These are phyloP conservation scores for Coptodon rendalli DNA, from an alignment of 2,113 vertebrate genomes.

Conservation along the genomic window DNA sequence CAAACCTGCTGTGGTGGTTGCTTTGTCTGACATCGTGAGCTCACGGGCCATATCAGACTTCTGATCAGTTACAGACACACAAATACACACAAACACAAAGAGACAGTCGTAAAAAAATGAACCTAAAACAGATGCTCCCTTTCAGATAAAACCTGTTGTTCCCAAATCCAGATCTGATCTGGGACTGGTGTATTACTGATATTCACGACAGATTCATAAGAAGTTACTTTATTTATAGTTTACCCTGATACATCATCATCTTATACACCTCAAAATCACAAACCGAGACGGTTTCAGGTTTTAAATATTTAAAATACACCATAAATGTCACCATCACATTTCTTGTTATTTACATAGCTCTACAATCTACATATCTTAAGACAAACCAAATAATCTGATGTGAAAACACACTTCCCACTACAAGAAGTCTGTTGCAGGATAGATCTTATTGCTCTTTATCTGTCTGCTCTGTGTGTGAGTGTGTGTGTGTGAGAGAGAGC, in stretches of 20 bases:
- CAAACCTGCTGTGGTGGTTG: slow-evolving; percentile 41
- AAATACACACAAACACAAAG: background rate
- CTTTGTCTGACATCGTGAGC: slow-evolving; percentile 39
- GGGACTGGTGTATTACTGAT: background rate
- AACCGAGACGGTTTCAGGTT: accelerated
- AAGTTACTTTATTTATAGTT: background rate
- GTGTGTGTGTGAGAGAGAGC: slow-evolving; percentile 21
- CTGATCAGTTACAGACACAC: slow-evolving; percentile 27
- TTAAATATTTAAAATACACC: background rate
- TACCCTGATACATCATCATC: background rate
- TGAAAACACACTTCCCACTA: background rate
- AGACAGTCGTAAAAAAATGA: background rate
- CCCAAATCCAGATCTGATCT: background rate
- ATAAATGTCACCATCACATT: background rate
- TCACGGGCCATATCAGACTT: slow-evolving; percentile 13
- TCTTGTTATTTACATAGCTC: accelerated
- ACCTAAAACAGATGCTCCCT: background rate
- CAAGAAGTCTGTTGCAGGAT: background rate
- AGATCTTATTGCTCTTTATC: slow-evolving; percentile 10
- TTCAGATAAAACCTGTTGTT: background rate
- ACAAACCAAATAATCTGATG: background rate
- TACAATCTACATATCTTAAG: accelerated
- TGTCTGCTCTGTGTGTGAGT: background rate
- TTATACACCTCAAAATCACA: background rate
- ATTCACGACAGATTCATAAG: accelerated